phyloP scores from a whole-genome alignment of 2,797 vertebrate genomes.

The Acanthurus leucopareius region DNA sequence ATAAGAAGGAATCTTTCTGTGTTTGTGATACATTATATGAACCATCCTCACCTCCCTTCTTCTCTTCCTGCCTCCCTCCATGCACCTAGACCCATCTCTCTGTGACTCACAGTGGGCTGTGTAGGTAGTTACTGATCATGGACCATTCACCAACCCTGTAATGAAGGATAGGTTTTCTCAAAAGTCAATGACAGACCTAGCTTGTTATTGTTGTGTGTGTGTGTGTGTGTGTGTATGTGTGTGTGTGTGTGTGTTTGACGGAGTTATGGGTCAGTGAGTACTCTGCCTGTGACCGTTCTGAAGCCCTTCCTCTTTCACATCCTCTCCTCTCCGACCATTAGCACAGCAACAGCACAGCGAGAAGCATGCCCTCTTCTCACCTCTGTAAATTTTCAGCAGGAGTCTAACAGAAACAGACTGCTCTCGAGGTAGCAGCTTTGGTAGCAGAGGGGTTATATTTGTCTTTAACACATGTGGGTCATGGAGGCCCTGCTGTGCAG shows the following conservation, averaged over 20 bases:
- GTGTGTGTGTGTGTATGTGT: no score
- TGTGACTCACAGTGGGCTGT: slow-evolving; percentile 39
- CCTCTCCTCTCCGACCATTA: slow-evolving; percentile 61
- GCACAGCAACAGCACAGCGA: slow-evolving; percentile 33
- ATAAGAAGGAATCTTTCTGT: slow-evolving; percentile 24
- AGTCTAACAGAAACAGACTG: slow-evolving; percentile 58
- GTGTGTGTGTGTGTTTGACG: slow-evolving; percentile 26
- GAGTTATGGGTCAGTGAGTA: slow-evolving; percentile 21
- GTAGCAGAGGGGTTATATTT: slow-evolving; percentile 77
- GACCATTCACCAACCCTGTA: neutral
- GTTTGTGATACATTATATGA: slow-evolving; percentile 24
- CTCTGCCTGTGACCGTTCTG: slow-evolving; percentile 48
- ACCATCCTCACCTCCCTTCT: slow-evolving; percentile 18
- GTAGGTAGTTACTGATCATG: slow-evolving; percentile 37
- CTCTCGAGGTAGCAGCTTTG: slow-evolving; percentile 61
- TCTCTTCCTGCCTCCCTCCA: slow-evolving; percentile 28
- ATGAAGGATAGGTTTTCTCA: slow-evolving; percentile 30
- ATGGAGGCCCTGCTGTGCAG: slow-evolving; percentile 62
- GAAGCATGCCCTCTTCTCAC: slow-evolving; percentile 58
- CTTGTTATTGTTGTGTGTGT: no score
- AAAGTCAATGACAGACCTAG: slow-evolving; percentile 11
- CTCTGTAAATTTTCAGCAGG: slow-evolving; percentile 58
- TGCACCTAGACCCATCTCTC: slow-evolving; percentile 3
- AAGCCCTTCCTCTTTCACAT: slow-evolving; percentile 72
- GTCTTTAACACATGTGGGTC: slow-evolving; percentile 76